Evolutionary conservation across 2,888 invertebrate genomes (phyloP), one percentile per base, ranked within the genome.

Genomic region (Electrophaes corylata): DNA sequence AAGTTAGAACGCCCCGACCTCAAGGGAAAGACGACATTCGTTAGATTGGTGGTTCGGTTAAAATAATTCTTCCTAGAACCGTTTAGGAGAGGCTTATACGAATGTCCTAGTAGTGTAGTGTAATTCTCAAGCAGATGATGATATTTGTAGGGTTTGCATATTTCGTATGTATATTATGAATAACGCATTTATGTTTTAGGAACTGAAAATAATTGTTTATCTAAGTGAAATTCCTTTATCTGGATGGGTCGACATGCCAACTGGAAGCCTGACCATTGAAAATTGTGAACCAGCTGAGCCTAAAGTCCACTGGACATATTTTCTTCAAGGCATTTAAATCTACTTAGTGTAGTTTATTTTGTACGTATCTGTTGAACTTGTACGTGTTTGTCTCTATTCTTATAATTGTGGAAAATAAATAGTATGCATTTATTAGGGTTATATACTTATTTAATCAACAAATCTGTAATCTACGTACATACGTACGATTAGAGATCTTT

Each of bases 251-350:
- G 69, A 71, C 41, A 56, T 75, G 64, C 86, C 88, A 4, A 84
- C 86, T 10, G 91, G 88, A 51, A 78, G 81, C 62, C 79, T 91
- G 40, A 86, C 79, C 11, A 75, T 91, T 18, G 85, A 88, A 68
- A 79, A 75, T 50, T 72, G 71, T 51, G 88, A 88, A 2, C 85
- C 88, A 19, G 35, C 79, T 2, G 76, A 75, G 11, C 84, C 88
- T 0, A 81, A 79, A 58, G 78, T 85, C 12, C 75, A 75, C 10
- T 91, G 91, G 91, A 88, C 87, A 4, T 91, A 80, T 69, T 91
- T 90, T 68, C 75, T 91, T 56, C 84, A 88, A 72, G 91, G 88
- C 54, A 64, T 78, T 26, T 70, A 66, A 44, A 76, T 63, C 72
- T 50, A n/a, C 57, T 39, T 29, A 29, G 2, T 29, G 8, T 29